phyloP scores from a whole-genome alignment of 1,140 invertebrate species.

The Micrasema minimum region DNA sequence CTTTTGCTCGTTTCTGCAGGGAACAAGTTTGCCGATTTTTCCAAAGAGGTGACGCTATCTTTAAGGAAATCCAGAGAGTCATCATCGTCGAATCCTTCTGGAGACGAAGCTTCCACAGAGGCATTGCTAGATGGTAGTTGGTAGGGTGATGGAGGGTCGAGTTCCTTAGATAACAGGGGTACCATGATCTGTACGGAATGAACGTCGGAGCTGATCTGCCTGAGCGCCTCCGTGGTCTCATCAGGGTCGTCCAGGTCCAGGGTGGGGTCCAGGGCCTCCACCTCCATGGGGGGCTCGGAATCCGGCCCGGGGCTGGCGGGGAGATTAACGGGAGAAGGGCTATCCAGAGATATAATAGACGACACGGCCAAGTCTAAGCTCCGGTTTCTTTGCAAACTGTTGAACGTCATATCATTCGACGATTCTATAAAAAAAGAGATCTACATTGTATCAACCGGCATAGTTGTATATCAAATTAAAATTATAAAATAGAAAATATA shows the following conservation, averaged over 20 bases:
- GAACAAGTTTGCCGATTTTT: conserved; percentile 11
- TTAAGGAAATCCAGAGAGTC: conserved; percentile 33
- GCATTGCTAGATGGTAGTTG: conserved; percentile 20
- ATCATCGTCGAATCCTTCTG: conserved; percentile 29
- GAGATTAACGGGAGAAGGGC: conserved; percentile 66
- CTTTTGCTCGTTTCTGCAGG: neutral
- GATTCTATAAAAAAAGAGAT: conserved; percentile 34
- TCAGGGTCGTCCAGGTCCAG: conserved; percentile 21
- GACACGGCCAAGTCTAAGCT: conserved; percentile 51
- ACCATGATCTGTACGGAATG: conserved; percentile 18
- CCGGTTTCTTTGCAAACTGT: conserved; percentile 61
- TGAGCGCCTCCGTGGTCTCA: conserved; percentile 17
- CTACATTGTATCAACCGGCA: neutral
- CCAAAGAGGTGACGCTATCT: neutral
- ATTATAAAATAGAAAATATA: too few species aligned
- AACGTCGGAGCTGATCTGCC: neutral
- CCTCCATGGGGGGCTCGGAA: conserved; percentile 10
- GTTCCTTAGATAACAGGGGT: neutral
- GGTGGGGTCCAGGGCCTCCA: conserved; percentile 13
- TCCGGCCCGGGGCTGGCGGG: conserved; percentile 53
- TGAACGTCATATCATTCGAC: conserved; percentile 62
- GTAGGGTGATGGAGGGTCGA: conserved; percentile 20
- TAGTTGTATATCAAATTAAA: too few species aligned
- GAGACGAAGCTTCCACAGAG: conserved; percentile 10
- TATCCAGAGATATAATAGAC: conserved; percentile 68